phyloP scores from a whole-genome alignment of 2,797 vertebrate genomes.

The Bradypodion ventrale region DNA sequence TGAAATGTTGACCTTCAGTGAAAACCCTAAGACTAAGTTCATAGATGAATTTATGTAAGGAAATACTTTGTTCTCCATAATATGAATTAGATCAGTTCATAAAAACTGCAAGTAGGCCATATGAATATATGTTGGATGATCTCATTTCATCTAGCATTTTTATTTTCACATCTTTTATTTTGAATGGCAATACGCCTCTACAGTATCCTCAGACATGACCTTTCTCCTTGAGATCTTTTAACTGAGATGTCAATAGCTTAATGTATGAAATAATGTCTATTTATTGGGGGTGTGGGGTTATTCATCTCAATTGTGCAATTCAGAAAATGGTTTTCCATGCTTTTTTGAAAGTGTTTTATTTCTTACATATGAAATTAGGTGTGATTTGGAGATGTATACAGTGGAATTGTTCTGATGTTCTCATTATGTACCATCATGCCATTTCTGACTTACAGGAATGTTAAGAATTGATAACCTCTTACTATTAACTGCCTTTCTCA shows the following conservation, averaged over 20 bases:
- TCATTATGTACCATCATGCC: too few relatives aligned
- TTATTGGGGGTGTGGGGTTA: too few relatives aligned
- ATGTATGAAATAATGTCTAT: neutral
- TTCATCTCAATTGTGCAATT: too few relatives aligned
- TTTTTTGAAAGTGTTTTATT: neutral
- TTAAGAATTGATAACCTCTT: neutral
- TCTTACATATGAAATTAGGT: neutral
- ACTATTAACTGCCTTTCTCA: neutral
- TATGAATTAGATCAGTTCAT: too few relatives aligned
- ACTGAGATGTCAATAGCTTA: neutral
- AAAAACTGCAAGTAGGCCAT: too few relatives aligned
- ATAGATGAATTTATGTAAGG: slow-evolving; percentile 4
- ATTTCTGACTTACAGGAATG: too few relatives aligned
- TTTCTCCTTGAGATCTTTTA: neutral
- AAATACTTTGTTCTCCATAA: neutral
- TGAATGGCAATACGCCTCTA: neutral
- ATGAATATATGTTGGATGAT: neutral
- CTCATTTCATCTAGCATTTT: too few relatives aligned
- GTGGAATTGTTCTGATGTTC: too few relatives aligned
- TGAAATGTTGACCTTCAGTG: neutral
- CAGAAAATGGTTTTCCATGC: too few relatives aligned
- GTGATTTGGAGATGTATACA: too few relatives aligned
- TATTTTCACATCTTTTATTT: neutral
- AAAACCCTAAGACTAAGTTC: neutral
- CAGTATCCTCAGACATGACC: neutral